phyloP scores from a whole-genome alignment of 2,888 invertebrate genomes.

The Cenopis cana region DNA sequence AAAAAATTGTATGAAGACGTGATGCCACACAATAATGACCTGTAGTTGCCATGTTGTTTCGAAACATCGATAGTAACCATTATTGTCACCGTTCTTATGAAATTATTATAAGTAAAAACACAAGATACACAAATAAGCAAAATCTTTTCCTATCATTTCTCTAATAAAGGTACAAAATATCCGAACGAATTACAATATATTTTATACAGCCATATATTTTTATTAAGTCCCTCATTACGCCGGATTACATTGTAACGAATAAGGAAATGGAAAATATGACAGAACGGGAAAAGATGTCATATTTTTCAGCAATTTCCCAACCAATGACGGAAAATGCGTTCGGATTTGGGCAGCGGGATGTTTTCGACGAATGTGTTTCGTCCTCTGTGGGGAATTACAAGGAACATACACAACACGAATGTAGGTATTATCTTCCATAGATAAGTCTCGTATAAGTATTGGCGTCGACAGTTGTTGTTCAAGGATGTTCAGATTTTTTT shows the following conservation, averaged over 20 bases:
- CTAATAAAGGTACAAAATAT: neutral
- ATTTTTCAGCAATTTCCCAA: constrained; percentile 11
- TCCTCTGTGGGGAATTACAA: neutral
- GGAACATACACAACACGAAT: neutral
- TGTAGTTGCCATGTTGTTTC: too few relatives aligned
- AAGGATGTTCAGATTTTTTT: too few relatives aligned
- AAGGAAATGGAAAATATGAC: constrained; percentile 18
- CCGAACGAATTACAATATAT: neutral
- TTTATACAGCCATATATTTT: neutral
- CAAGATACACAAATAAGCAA: neutral
- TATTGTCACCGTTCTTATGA: too few relatives aligned
- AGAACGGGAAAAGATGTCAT: neutral
- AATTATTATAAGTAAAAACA: neutral
- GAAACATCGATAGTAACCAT: too few relatives aligned
- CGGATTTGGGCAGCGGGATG: neutral
- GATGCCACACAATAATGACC: too few relatives aligned
- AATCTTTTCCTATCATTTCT: neutral
- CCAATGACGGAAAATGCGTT: constrained; percentile 7
- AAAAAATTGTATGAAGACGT: too few relatives aligned
- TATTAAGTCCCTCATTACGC: constrained; percentile 3
- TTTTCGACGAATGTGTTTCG: neutral
- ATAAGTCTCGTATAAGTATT: too few relatives aligned
- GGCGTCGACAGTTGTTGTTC: too few relatives aligned
- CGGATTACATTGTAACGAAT: constrained; percentile 7
- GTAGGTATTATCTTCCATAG: neutral